A percentile compares a stretch with the other conserved stretches of the same genome.
Conservation (phyloP, 30 jellyfish, hydroid and myxozoan genomes). For the Phacellophora camtschatica region DNA sequence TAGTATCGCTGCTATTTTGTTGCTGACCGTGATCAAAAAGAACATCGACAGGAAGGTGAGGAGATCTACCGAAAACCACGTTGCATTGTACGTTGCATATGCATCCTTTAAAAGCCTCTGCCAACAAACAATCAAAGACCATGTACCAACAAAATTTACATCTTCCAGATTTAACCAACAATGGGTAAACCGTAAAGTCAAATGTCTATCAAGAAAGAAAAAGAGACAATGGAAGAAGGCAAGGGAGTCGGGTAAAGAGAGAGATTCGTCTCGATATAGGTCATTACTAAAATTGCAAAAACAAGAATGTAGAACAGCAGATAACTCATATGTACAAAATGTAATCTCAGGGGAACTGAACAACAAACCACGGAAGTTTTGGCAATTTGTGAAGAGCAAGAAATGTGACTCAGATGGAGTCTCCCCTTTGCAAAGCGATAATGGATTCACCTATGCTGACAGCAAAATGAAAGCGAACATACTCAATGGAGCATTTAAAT, state of each 20-base stretch:
- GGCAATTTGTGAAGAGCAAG: background rate
- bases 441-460: background rate
- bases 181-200: slow-evolving; percentile 74
- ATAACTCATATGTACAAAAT: background rate
- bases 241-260: background rate
- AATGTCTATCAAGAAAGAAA: slow-evolving; percentile 60
- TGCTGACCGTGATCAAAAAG: too few species aligned
- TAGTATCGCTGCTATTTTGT: too few species aligned
- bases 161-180: too few species aligned
- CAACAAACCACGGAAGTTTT: background rate
- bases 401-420: background rate
- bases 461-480: background rate
- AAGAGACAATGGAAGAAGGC: slow-evolving; percentile 10
- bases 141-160: slow-evolving; percentile 19
- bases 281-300: background rate
- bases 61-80: too few species aligned
- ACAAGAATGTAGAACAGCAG: background rate
- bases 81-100: slow-evolving; percentile 38
- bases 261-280: background rate
- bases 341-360: background rate
- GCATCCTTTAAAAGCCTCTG: slow-evolving; percentile 7
- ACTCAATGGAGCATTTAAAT: background rate
- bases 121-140: slow-evolving; percentile 1
- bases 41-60: too few species aligned
- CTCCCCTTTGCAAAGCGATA: background rate